Percentiles rank a stretch among this genome's conserved stretches.
Evolutionary conservation across 2,888 invertebrate genomes (phyloP).

Genomic region (Aleiodes testaceus): DNA sequence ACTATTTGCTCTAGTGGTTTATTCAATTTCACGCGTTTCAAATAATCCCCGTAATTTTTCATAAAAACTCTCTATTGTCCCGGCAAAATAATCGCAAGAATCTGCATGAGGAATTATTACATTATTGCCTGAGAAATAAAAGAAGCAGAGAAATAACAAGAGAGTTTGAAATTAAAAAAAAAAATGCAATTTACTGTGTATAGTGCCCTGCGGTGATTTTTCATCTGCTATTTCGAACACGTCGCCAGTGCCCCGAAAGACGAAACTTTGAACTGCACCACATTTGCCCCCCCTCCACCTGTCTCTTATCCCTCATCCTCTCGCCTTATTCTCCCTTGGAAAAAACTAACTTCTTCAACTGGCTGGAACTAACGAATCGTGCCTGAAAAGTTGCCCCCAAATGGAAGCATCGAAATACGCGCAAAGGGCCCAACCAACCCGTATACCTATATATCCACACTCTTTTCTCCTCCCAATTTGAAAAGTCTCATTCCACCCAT

Average conservation of each 20-base stretch:
- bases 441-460: conserved; percentile 8
- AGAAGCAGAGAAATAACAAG: background rate
- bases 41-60: background rate
- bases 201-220: conserved; percentile 54
- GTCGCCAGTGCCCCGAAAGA: conserved; percentile 55
- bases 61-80: too few relatives aligned
- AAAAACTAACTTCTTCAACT: conserved; percentile 53
- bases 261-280: conserved; percentile 51
- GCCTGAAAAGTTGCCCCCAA: conserved; percentile 54
- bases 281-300: conserved; percentile 19
- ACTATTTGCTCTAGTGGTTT: conserved; percentile 11
- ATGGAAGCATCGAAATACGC: conserved; percentile 46
- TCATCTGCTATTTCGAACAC: conserved; percentile 62
- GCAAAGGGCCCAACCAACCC: conserved; percentile 40
- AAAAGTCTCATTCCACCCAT: background rate
- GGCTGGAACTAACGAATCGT: conserved; percentile 58
- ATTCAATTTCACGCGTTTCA: conserved; percentile 11
- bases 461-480: background rate
- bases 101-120: conserved; percentile 11
- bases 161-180: conserved; percentile 24
- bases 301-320: background rate
- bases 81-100: conserved; percentile 2
- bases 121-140: background rate
- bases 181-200: conserved; percentile 15
- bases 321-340: conserved; percentile 30